phyloP scores from a whole-genome alignment of 2,113 vertebrate genomes.

The Xiphophorus hellerii region DNA sequence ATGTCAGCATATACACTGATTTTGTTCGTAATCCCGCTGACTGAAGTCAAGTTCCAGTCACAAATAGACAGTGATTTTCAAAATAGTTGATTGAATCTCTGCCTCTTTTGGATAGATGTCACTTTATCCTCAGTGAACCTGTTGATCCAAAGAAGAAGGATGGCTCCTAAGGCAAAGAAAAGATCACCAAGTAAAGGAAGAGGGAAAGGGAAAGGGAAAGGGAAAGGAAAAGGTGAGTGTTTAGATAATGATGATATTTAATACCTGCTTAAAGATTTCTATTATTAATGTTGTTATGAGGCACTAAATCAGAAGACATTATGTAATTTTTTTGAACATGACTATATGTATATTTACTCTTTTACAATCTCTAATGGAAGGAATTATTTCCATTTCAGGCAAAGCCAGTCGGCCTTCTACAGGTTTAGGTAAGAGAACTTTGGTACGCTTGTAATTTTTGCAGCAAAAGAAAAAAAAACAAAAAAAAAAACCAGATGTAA shows the following conservation, averaged over 20 bases:
- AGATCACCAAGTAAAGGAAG: slow-evolving; percentile 24
- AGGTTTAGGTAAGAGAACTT: slow-evolving; percentile 50
- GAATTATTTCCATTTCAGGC: slow-evolving; percentile 41
- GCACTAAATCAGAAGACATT: too few species aligned
- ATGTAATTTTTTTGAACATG: too few species aligned
- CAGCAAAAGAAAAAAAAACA: neutral
- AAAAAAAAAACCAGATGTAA: neutral
- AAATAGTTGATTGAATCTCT: neutral
- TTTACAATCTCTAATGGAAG: neutral
- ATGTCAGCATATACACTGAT: slow-evolving; percentile 44
- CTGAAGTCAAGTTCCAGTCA: neutral
- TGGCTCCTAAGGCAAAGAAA: slow-evolving; percentile 67
- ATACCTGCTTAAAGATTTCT: too few species aligned
- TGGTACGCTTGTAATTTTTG: neutral
- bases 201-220: slow-evolving; percentile 62
- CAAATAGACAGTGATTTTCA: neutral
- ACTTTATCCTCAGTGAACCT: neutral
- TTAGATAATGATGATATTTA: neutral
- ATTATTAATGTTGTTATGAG: too few species aligned
- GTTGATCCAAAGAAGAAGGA: slow-evolving; percentile 33
- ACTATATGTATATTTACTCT: too few species aligned
- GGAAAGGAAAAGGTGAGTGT: slow-evolving; percentile 62
- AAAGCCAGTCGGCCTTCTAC: slow-evolving; percentile 15
- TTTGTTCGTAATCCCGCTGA: neutral
- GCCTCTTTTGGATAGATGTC: neutral